Evolutionary conservation across 2,113 vertebrate species (phyloP), one percentile per base, ranked within the genome.

Genomic region (Entelurus aequoreus): DNA sequence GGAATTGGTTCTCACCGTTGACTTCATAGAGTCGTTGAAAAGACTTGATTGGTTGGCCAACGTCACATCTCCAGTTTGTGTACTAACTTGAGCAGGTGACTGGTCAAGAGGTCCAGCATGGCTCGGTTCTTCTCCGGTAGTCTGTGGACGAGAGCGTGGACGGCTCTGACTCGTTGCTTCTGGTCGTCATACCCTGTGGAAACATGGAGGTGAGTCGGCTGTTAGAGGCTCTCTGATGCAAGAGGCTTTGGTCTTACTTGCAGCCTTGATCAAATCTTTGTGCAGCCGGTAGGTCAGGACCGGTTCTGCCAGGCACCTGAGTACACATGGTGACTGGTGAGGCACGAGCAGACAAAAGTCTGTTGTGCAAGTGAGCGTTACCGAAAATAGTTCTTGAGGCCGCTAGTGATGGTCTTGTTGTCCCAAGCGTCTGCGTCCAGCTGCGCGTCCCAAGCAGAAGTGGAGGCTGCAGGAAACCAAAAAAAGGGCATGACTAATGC

Each of bases 321-420:
- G 76, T 6, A 62, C 60, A 79, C 54, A 1, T 58, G 0, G 70
- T 15, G 70, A 49, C 53, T 37, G 11, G 38, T 47, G 59, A 52
- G 36, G 63, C 11, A 40, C 4, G 47, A 0, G 42, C 48, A 21
- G 16, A 42, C 5, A 42, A 48, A 51, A 38, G 36, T 35, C 28
- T 14, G 14, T 19, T 6, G 6, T 11, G 3, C 4, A 10, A 42
- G 28, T 3, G 28, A 28, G 28, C 9, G n/a, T 84, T 75, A 99
- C 97, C 97, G 95, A 89, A 98, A 94, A 91, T 99, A 99, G 91
- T 96, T 96, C 90, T 99, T 99, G 6, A 99, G 90, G 35, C 95
- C 97, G 0, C 97, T 99, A 37, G 97, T 99, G 79, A 99, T 95
- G 44, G 97, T 99, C 88, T 99, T 99, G 84, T 95, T 98, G 90